Base-by-base conservation (phyloP, 2,797 vertebrate genomes). In the Sebastes reedi region DNA sequence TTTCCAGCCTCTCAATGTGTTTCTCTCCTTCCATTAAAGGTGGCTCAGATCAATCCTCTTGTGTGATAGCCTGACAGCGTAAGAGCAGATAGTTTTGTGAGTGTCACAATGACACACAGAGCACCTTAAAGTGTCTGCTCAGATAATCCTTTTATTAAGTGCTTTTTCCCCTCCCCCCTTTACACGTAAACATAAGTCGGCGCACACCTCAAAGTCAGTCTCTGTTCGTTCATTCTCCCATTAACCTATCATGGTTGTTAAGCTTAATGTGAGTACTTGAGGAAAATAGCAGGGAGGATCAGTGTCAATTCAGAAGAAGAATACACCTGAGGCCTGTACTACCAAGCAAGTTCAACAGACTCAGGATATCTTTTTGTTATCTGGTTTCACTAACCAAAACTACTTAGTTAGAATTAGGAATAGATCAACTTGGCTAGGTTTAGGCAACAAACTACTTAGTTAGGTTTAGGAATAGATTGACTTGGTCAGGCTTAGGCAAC, bases 201-300 rank as follows among this genome's bases (percentile, higher is more conserved):
- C 54, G 79, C 46, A 56, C 39, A 80, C 54, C 52, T 56, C 58
- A 80, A 58, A 67, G 13, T 69, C 64, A 65, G 52, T 27, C 61
- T 69, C 61, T 64, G 56, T 25, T 60, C 65, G 42, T 55, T 72
- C 66, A 55, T 55, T 72, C 66, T 81, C 68, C 24, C 69, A 72
- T 83, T 81, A 69, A 80, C 82, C 76, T 54, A 75, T 75, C 80
- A 84, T 58, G 80, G 74, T 67, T 80, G 75, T 79, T 69, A 72
- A 84, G 77, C 84, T 87, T 90, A 86, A 86, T 87, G 80, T 76
- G 69, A 75, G 71, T 65, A 78, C 72, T 88, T 74, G n/a, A n/a
- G 80, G 67, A 67, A 73, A 81, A 79, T 55, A 73, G 80, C 79
- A 70, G 64, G 82, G 22, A 61, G 75, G 58, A 77, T 86, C 68